These are phyloP conservation scores for Mesaphorura yosii DNA, from an alignment of 1,140 invertebrate genomes.

Conservation along the genomic window DNA sequence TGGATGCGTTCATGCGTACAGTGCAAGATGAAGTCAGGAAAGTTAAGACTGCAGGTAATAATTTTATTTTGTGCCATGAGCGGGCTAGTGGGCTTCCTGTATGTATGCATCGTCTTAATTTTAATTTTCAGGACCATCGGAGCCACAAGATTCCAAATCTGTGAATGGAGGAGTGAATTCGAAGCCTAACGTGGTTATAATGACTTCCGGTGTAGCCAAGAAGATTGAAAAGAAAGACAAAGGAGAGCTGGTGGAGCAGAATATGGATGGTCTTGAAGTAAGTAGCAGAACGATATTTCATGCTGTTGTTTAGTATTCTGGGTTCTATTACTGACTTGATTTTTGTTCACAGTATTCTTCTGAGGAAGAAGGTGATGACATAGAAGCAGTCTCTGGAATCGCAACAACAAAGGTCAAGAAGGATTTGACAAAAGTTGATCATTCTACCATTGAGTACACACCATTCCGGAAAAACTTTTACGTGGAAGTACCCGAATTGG, in stretches of 20 bases:
- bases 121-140: background rate
- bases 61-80: slow-evolving; percentile 32
- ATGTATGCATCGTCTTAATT: background rate
- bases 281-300: slow-evolving; percentile 4
- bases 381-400: slow-evolving; percentile 79
- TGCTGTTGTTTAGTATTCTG: too few relatives aligned
- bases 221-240: slow-evolving; percentile 65
- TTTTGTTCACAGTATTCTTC: slow-evolving; percentile 68
- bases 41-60: slow-evolving; percentile 52
- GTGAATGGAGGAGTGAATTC: slow-evolving; percentile 15
- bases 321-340: slow-evolving; percentile 9
- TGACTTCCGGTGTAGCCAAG: slow-evolving; percentile 83
- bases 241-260: slow-evolving; percentile 93
- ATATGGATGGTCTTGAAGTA: slow-evolving; percentile 85
- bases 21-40: slow-evolving; percentile 82
- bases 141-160: background rate
- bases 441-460: slow-evolving; percentile 67
- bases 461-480: slow-evolving; percentile 71
- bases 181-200: slow-evolving; percentile 48
- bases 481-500: slow-evolving; percentile 60
- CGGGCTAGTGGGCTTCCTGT: background rate
- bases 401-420: slow-evolving; percentile 79
- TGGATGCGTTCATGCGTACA: slow-evolving; percentile 90
- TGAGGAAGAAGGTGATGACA: slow-evolving; percentile 89
- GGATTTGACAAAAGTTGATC: slow-evolving; percentile 80